Evolutionary conservation across 2,113 vertebrate genomes (phyloP).

Genomic region (Microcebus griseorufus): DNA sequence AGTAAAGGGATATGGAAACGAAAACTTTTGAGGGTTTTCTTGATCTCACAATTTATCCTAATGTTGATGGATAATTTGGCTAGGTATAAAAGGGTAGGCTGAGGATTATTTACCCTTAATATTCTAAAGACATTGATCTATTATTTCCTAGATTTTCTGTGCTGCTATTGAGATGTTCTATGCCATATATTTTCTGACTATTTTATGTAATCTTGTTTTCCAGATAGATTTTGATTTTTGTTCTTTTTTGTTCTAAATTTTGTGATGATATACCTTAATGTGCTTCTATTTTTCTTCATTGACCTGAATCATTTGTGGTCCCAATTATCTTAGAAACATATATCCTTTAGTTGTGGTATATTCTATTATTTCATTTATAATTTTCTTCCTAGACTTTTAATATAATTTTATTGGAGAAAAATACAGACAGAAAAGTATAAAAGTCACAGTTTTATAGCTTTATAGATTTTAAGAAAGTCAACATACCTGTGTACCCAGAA

Average conservation of each 20-base stretch:
- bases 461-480: background rate
- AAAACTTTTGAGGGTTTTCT: background rate
- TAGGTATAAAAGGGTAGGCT: background rate
- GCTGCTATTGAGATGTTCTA: background rate
- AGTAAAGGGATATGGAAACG: background rate
- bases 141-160: background rate
- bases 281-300: background rate
- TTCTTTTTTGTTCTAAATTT: background rate
- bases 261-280: background rate
- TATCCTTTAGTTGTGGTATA: background rate
- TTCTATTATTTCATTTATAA: background rate
- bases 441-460: background rate
- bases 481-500: background rate
- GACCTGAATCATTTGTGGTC: background rate
- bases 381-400: background rate
- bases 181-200: background rate
- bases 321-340: background rate
- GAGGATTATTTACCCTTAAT: background rate
- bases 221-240: background rate
- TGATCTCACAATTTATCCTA: background rate
- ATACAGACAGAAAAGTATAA: background rate
- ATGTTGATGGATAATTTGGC: background rate
- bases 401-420: background rate
- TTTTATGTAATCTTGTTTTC: background rate
- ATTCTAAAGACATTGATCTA: background rate